Base-by-base conservation (phyloP, 2,888 invertebrate genomes). In the Reticulitermes lucifugus region DNA sequence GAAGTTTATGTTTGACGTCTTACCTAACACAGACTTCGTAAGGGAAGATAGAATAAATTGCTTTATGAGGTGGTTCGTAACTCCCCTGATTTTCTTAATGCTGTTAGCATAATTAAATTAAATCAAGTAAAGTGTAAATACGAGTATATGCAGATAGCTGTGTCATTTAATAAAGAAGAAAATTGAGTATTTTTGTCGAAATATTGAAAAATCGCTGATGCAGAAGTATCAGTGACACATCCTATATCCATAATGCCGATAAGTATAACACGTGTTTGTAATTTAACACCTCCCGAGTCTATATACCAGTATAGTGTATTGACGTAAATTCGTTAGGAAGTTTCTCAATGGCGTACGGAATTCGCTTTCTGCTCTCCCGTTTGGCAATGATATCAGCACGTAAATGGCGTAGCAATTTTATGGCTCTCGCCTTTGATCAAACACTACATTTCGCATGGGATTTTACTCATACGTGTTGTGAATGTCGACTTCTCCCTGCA, bases 401-500 rank as follows among this genome's bases (percentile, higher is more conserved):
- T 35, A n/a, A 60, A 60, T 43, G 75, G 35, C 43, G 18, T 22
- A 41, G 35, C 75, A 43, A 43, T 75, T 75, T 75, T 21, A 75
- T 43, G 75, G 41, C 18, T 75, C 35, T 75, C 75, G 75, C 75
- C 75, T 75, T 75, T 75, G 75, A 75, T 75, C 75, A 75, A 75
- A 75, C 75, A 43, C 14, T 43, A 75, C 75, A 43, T 75, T 43
- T 75, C 75, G 21, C 75, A 21, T 60, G 60, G 60, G 60, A 60
- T 12, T 60, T 12, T 18, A 75, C 5, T 75, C 4, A 75, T 75
- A 75, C 75, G 43, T 75, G 35, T 43, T 9, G 75, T 43, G 60
- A 60, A 60, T 60, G 14, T 60, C 18, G 18, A 60, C 60, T n/a
- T 18, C 18, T 22, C 60, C 60, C 60, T 21, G 6, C 60, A 22